Conservation (phyloP, 2,113 vertebrate species). For the Chamaetylas fuelleborni region DNA sequence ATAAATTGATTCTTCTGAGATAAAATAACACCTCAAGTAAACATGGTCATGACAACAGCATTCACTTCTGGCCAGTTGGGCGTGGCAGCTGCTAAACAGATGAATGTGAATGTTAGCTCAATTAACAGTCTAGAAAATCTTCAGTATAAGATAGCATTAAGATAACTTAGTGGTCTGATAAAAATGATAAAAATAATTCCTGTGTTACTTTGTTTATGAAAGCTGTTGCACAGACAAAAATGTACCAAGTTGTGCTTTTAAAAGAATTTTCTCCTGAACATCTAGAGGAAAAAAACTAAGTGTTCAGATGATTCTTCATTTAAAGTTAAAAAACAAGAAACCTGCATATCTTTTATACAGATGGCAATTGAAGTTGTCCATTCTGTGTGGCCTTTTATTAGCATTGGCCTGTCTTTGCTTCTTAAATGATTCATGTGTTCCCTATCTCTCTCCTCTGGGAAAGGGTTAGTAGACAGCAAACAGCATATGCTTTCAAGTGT, state of each 20-base stretch:
- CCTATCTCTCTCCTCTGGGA: neutral
- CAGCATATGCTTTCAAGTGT: neutral
- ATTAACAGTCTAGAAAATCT: neutral
- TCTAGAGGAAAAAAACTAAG: neutral
- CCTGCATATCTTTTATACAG: fast-evolving
- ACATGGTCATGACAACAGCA: neutral
- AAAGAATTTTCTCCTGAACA: neutral
- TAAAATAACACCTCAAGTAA: neutral
- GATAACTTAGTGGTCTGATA: neutral
- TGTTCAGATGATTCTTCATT: neutral
- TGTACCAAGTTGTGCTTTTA: neutral
- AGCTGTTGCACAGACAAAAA: neutral
- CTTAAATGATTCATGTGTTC: neutral
- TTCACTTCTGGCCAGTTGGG: neutral
- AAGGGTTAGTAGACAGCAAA: neutral
- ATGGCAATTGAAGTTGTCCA: neutral
- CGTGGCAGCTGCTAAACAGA: neutral
- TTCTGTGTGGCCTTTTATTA: neutral
- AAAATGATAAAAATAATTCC: neutral
- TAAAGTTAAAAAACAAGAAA: neutral
- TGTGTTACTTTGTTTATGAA: neutral
- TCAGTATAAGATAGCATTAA: neutral
- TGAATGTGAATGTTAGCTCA: neutral
- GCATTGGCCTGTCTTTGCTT: neutral
- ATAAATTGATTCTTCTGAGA: neutral